Conservation (phyloP, 2,797 vertebrate genomes). For the Avahi laniger region DNA sequence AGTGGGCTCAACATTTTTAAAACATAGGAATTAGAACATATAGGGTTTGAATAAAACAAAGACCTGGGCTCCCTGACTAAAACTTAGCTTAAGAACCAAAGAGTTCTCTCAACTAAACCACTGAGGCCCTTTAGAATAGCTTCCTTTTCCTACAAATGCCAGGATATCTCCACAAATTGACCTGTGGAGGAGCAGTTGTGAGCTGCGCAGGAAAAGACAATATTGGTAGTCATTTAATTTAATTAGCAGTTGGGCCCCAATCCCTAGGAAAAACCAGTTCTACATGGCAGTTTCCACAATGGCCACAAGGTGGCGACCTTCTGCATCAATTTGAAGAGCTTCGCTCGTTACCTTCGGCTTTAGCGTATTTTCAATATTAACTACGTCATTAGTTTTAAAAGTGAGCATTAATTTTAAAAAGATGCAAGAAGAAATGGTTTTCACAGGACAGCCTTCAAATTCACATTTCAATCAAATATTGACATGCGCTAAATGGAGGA, state of each 20-base stretch:
- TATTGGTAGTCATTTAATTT: background rate
- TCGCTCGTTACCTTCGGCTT: fast-evolving
- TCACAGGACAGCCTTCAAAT: background rate
- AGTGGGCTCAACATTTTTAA: background rate
- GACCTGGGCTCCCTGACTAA: background rate
- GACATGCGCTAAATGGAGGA: background rate
- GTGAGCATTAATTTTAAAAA: conserved; percentile 55
- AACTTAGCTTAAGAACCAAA: background rate
- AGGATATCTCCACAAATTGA: background rate
- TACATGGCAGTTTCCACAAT: conserved; percentile 14
- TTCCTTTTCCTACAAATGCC: background rate
- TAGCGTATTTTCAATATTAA: conserved; percentile 32
- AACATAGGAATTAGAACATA: background rate
- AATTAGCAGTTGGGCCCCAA: background rate
- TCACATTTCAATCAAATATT: conserved; percentile 48
- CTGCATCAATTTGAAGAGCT: conserved; percentile 62
- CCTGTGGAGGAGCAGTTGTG: background rate
- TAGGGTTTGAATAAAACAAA: background rate
- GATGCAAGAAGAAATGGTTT: conserved; percentile 21
- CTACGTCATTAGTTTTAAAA: conserved; percentile 56
- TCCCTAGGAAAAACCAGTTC: background rate
- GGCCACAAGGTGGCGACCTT: conserved; percentile 76
- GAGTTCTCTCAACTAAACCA: background rate
- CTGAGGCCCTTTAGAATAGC: background rate
- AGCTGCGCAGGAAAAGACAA: background rate